These are phyloP conservation scores for Oreamnos americanus DNA, from an alignment of 2,113 vertebrate species.

Conservation along the genomic window DNA sequence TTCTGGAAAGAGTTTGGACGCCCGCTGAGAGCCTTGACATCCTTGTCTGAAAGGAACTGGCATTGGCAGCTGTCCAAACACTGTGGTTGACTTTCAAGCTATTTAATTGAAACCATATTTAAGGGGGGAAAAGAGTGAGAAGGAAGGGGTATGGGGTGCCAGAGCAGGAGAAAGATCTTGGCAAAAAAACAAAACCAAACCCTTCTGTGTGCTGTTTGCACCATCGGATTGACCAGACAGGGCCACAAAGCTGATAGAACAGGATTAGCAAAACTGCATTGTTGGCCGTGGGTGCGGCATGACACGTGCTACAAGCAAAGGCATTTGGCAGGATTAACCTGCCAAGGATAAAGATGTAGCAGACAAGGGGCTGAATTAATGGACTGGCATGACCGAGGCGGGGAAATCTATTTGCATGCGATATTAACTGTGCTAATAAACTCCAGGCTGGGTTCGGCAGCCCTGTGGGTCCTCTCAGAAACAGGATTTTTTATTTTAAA, in stretches of 20 bases:
- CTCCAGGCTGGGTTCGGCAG: background rate
- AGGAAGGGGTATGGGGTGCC: background rate
- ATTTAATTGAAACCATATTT: conserved; percentile 84
- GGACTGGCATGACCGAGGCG: conserved; percentile 77
- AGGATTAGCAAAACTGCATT: conserved; percentile 87
- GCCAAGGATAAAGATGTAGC: conserved; percentile 83
- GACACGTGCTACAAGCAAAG: conserved; percentile 80
- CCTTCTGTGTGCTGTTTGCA: conserved; percentile 79
- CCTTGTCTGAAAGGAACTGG: conserved; percentile 87
- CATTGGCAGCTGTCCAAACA: conserved; percentile 83
- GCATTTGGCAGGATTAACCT: conserved; percentile 88
- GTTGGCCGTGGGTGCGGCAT: conserved; percentile 85
- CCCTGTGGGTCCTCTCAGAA: background rate
- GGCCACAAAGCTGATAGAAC: conserved; percentile 86
- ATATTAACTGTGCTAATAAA: conserved; percentile 72
- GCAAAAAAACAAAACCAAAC: conserved; percentile 69
- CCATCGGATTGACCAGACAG: conserved; percentile 86
- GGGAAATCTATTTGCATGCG: conserved; percentile 79
- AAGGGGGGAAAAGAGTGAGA: background rate
- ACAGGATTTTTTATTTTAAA: background rate
- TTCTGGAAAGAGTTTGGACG: conserved; percentile 65
- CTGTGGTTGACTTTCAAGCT: conserved; percentile 79
- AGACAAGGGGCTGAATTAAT: conserved; percentile 85
- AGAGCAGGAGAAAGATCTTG: conserved; percentile 67
- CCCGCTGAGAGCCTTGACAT: conserved; percentile 79